phyloP scores from a whole-genome alignment of 2,888 invertebrate genomes.

The Idaea biselata region DNA sequence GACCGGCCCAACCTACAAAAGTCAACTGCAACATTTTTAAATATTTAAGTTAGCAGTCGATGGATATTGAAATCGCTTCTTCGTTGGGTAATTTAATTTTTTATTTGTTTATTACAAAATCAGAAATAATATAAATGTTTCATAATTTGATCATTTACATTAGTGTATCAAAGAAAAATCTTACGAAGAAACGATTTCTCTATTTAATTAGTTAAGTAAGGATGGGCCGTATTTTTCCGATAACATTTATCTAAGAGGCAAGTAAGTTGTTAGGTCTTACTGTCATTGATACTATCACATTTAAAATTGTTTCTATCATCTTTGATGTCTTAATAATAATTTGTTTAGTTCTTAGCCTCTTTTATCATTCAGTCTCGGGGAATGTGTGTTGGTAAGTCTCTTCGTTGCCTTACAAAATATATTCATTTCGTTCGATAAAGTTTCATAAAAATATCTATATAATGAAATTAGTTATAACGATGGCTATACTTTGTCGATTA shows the following conservation, averaged over 20 bases:
- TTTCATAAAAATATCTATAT: slow-evolving; percentile 61
- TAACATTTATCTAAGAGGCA: slow-evolving; percentile 21
- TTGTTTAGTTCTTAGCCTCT: slow-evolving; percentile 71
- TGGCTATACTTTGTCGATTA: slow-evolving; percentile 36
- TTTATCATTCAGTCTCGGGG: slow-evolving; percentile 75
- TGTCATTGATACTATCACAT: slow-evolving; percentile 12
- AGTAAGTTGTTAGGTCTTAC: slow-evolving; percentile 23
- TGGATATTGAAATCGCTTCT: background rate
- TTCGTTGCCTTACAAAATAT: slow-evolving; percentile 77
- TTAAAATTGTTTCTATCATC: slow-evolving; percentile 16
- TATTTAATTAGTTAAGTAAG: slow-evolving; percentile 14
- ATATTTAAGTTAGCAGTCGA: background rate
- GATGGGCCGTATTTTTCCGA: slow-evolving; percentile 12
- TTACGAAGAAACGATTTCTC: slow-evolving; percentile 4
- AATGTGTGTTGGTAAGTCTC: slow-evolving; percentile 79
- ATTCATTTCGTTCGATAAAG: slow-evolving; percentile 57
- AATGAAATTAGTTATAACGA: slow-evolving; percentile 65
- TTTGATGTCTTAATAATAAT: slow-evolving; percentile 55
- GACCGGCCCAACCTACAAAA: slow-evolving; percentile 12
- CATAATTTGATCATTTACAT: background rate
- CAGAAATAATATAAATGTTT: background rate
- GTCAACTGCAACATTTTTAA: slow-evolving; percentile 14
- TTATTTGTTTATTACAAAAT: background rate
- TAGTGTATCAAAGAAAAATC: too few relatives aligned
- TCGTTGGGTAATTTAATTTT: too few relatives aligned